Evolutionary conservation across 2,888 invertebrate species (phyloP).

Genomic region (Calameuta idolon): DNA sequence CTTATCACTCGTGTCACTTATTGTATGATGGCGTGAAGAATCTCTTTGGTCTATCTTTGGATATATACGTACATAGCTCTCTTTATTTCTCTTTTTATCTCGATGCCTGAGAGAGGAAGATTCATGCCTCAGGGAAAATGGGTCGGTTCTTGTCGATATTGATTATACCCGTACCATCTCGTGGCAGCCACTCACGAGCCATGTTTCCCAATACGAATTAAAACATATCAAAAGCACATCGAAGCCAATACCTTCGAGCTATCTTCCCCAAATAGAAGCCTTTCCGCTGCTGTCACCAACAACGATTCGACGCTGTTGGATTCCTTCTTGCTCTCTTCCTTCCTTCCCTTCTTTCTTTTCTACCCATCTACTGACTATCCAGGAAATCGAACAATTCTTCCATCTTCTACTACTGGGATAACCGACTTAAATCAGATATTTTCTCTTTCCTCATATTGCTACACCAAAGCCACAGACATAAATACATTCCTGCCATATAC

Average conservation of each 20-base stretch:
- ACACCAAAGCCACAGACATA: background rate
- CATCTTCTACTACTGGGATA: background rate
- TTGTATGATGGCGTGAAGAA: background rate
- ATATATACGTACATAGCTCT: background rate
- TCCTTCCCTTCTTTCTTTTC: background rate
- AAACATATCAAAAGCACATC: slow-evolving; percentile 47
- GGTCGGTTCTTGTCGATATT: slow-evolving; percentile 4
- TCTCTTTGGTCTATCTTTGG: background rate
- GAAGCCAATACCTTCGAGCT: slow-evolving; percentile 29
- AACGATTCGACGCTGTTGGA: background rate
- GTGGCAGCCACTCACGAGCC: slow-evolving; percentile 25
- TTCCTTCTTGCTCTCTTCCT: background rate
- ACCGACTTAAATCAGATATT: background rate
- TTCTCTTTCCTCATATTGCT: background rate
- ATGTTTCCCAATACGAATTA: slow-evolving; percentile 50
- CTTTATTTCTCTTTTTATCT: background rate
- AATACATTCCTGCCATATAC: background rate
- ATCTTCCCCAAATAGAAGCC: background rate
- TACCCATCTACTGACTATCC: background rate
- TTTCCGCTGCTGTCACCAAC: background rate
- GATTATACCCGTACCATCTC: slow-evolving; percentile 11
- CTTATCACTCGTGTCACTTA: slow-evolving; percentile 14
- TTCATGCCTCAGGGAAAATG: slow-evolving; percentile 28
- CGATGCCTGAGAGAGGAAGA: slow-evolving; percentile 8
- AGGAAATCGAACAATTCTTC: background rate